phyloP scores from a whole-genome alignment of 92 coral and sea anemone genomes.

The Phymanthus crucifer region DNA sequence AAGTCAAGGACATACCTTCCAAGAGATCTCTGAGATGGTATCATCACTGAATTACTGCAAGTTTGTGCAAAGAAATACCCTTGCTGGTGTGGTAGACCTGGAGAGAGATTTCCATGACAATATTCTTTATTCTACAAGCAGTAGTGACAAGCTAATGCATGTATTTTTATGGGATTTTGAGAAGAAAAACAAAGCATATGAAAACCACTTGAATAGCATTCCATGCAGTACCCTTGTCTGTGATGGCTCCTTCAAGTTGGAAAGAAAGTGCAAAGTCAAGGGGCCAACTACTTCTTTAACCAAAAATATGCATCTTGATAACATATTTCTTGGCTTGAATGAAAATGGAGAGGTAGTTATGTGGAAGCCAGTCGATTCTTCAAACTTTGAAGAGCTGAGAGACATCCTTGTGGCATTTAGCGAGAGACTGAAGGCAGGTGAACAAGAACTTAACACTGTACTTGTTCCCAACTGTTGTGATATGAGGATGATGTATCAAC shows the following conservation, averaged over 20 bases:
- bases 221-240: constrained; percentile 37
- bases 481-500: constrained; percentile 31
- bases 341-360: constrained; percentile 48
- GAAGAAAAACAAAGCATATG: constrained; percentile 38
- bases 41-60: constrained; percentile 69
- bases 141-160: constrained; percentile 69
- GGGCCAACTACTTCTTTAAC: constrained; percentile 24
- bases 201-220: constrained; percentile 14
- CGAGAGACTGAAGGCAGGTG: constrained; percentile 29
- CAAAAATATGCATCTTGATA: constrained; percentile 55
- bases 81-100: constrained; percentile 11
- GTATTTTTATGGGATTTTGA: constrained; percentile 54
- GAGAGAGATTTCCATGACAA: constrained; percentile 37
- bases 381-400: constrained; percentile 33
- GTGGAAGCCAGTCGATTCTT: constrained; percentile 46
- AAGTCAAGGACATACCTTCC: constrained; percentile 73
- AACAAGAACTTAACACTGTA: constrained; percentile 36
- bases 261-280: constrained; percentile 50
- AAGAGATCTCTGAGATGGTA: constrained; percentile 50
- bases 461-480: constrained; percentile 58
- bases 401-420: constrained; percentile 41
- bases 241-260: constrained; percentile 55
- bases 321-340: constrained; percentile 62
- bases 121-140: constrained; percentile 38
- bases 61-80: constrained; percentile 59